phyloP scores from a whole-genome alignment of 2,797 vertebrate species.

The Mionectes olivaceus region DNA sequence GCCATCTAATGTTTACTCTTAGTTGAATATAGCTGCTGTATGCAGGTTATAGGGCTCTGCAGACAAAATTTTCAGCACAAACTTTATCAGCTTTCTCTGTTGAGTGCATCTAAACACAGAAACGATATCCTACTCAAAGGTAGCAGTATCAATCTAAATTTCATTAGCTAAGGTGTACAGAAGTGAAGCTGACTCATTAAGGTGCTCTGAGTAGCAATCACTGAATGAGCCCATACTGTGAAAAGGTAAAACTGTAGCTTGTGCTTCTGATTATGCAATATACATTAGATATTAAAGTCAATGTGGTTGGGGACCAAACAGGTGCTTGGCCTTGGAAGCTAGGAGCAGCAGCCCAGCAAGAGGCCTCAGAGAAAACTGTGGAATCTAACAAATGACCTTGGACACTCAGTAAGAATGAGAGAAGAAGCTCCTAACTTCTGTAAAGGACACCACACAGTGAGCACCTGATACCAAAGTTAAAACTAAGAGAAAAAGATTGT shows the following conservation, averaged over 20 bases:
- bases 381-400: too few relatives aligned
- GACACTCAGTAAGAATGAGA: too few relatives aligned
- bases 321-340: too few relatives aligned
- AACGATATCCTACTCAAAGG: neutral
- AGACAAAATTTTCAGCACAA: neutral
- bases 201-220: neutral
- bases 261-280: neutral
- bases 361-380: too few relatives aligned
- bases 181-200: neutral
- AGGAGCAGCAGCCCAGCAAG: too few relatives aligned
- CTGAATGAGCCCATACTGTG: neutral
- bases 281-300: neutral
- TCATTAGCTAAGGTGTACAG: rapidly evolving
- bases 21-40: neutral
- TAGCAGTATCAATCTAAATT: neutral
- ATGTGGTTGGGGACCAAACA: too few relatives aligned
- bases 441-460: too few relatives aligned
- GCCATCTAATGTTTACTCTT: neutral
- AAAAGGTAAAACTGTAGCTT: neutral
- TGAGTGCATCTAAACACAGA: neutral
- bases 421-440: too few relatives aligned
- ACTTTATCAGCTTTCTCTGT: neutral
- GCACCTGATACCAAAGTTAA: too few relatives aligned
- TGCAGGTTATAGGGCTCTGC: neutral
- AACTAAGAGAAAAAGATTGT: too few relatives aligned